phyloP scores from a whole-genome alignment of 37 sponge, comb jelly and placozoan species.

The Diacarnus erythraeanus region DNA sequence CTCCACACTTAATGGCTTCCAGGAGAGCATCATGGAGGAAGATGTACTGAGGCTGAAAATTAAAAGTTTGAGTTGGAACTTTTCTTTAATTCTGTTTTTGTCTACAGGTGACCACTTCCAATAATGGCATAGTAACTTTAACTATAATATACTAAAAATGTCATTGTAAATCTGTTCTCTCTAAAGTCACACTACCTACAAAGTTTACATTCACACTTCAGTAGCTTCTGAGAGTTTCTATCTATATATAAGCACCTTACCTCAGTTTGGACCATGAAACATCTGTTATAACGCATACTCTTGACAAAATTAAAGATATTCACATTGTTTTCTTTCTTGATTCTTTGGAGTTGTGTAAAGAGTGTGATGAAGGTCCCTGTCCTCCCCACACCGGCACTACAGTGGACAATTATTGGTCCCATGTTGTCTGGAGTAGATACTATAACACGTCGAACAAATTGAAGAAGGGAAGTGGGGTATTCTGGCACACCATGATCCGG shows the following conservation, averaged over 20 bases:
- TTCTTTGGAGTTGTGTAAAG: conserved; percentile 56
- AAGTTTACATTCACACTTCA: too few species aligned
- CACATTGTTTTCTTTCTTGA: conserved; percentile 47
- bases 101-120: too few species aligned
- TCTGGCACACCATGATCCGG: conserved; percentile 94
- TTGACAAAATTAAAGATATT: conserved; percentile 73
- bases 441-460: conserved; percentile 67
- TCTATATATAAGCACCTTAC: conserved; percentile 25
- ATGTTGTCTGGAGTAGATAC: conserved; percentile 19
- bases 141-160: too few species aligned
- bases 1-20: conserved; percentile 87
- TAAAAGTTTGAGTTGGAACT: too few species aligned
- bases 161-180: too few species aligned
- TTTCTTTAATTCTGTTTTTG: too few species aligned
- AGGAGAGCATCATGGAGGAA: conserved; percentile 92
- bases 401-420: conserved; percentile 76
- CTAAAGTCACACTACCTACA: too few species aligned
- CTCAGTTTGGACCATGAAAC: conserved; percentile 88
- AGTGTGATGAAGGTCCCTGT: conserved; percentile 82
- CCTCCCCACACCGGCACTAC: conserved; percentile 86
- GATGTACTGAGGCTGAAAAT: conserved; percentile 70
- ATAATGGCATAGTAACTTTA: too few species aligned
- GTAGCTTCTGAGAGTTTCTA: too few species aligned
- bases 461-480: conserved; percentile 76
- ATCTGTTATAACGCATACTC: conserved; percentile 53